Evolutionary conservation across 2,888 invertebrate species (phyloP), one percentile per base, ranked within the genome.

Genomic region (Allolobophora icterica): DNA sequence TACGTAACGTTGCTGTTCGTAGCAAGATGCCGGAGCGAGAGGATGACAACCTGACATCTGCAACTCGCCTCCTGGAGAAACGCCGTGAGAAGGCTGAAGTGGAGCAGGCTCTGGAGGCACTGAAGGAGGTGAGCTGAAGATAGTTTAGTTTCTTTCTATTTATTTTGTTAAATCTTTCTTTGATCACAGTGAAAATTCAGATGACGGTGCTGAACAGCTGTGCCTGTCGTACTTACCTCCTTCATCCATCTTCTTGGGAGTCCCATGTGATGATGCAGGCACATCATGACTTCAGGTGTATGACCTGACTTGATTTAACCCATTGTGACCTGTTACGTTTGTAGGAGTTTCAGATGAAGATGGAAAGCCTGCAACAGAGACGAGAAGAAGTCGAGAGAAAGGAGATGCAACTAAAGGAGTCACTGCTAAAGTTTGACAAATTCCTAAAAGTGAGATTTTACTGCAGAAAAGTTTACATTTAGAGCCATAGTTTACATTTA

Each of bases 341-440:
- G 21, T 89, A 95, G 95, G 95, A 95, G 92, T 95, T 95, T 92
- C 95, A 95, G 94, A 95, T 95, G 95, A 95, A 95, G 92, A 95
- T 95, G 95, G 95, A 95, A 93, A 95, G 95, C 93, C 93, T 95
- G 87, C 95, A 95, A 91, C 95, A 95, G 92, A 93, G 95, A 93
- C 93, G 95, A 91, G 95, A 95, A 92, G 95, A 95, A 92, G 93
- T 95, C 90, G 95, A 95, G 91, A 94, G 95, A 93, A 95, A 95
- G 92, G 95, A 95, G 93, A 94, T 93, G 92, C 95, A 95, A 91
- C 93, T 95, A 40, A 95, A 95, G 92, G 95, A 95, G 91, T 94
- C 95, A 19, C 92, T 95, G 35, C 92, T 95, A 34, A 95, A 95
- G 91, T 95, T 95, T 94, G 95, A 95, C 92, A 95, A 95, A 93